phyloP scores from a whole-genome alignment of 2,888 invertebrate genomes.

The Argynnis bischoffii region DNA sequence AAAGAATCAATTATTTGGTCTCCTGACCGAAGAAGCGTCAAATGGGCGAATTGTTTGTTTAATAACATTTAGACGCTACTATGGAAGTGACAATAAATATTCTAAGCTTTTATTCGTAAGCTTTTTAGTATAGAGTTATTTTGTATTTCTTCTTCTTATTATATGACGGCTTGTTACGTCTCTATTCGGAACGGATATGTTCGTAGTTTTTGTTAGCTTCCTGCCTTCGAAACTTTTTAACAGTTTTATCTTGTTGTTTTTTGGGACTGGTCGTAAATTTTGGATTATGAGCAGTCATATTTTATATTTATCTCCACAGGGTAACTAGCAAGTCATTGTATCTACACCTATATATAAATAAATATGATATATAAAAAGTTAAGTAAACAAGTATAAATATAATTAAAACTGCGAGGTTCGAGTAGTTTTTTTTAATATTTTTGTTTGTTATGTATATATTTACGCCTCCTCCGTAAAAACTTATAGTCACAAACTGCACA shows the following conservation, averaged over 20 bases:
- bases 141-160: conserved; percentile 50
- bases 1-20: conserved; percentile 80
- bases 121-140: conserved; percentile 68
- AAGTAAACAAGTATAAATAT: no score
- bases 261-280: conserved; percentile 54
- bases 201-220: conserved; percentile 70
- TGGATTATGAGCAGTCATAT: conserved; percentile 55
- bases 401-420: no score
- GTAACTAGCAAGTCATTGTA: conserved; percentile 26
- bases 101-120: conserved; percentile 61
- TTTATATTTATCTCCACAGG: conserved; percentile 33
- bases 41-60: conserved; percentile 82
- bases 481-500: no score
- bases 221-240: conserved; percentile 67
- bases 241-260: conserved; percentile 60
- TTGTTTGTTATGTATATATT: no score
- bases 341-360: conserved; percentile 4
- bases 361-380: background rate
- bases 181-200: conserved; percentile 60
- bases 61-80: conserved; percentile 76
- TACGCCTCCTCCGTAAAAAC: no score
- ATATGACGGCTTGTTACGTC: conserved; percentile 29
- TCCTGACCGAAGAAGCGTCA: conserved; percentile 70
- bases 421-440: no score
- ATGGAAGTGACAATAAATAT: conserved; percentile 76